These are phyloP conservation scores for Siderastrea siderea DNA, from an alignment of 92 coral and sea anemone genomes.

Conservation along the genomic window DNA sequence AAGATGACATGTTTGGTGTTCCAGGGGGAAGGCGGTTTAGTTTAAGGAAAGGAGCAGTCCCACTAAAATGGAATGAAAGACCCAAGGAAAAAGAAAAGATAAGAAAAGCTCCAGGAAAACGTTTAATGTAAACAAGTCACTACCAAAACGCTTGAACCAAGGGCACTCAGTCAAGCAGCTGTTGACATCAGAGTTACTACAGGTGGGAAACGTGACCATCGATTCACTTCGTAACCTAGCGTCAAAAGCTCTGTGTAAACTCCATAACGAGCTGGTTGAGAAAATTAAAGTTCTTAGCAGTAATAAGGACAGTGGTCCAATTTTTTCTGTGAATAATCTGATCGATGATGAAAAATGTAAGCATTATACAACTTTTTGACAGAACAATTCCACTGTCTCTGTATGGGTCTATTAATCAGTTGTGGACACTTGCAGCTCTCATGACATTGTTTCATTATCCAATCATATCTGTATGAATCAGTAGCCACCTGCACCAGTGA, in stretches of 20 bases:
- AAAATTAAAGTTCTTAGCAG: conserved; percentile 1
- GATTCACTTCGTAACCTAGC: conserved; percentile 26
- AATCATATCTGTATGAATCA: no score
- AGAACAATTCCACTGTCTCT: conserved; percentile 62
- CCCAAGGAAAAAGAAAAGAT: neutral
- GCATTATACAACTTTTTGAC: conserved; percentile 48
- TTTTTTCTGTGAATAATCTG: conserved; percentile 18
- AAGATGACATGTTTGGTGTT: conserved; percentile 26
- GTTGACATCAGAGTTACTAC: neutral
- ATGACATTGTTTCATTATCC: no score
- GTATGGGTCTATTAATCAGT: conserved; percentile 68
- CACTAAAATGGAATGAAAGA: conserved; percentile 27
- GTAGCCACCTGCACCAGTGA: no score
- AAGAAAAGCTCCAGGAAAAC: neutral
- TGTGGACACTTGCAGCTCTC: conserved; percentile 40
- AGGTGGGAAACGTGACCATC: conserved; percentile 1
- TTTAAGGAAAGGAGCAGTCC: conserved; percentile 35
- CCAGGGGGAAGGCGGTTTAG: conserved; percentile 52
- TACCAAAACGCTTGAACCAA: neutral
- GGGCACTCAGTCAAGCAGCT: neutral
- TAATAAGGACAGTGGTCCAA: conserved; percentile 4
- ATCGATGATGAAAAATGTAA: conserved; percentile 21
- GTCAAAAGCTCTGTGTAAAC: conserved; percentile 1
- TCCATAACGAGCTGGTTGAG: conserved; percentile 21
- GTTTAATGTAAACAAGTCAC: neutral